phyloP scores from a whole-genome alignment of 2,888 invertebrate genomes.

The Serripes groenlandicus region DNA sequence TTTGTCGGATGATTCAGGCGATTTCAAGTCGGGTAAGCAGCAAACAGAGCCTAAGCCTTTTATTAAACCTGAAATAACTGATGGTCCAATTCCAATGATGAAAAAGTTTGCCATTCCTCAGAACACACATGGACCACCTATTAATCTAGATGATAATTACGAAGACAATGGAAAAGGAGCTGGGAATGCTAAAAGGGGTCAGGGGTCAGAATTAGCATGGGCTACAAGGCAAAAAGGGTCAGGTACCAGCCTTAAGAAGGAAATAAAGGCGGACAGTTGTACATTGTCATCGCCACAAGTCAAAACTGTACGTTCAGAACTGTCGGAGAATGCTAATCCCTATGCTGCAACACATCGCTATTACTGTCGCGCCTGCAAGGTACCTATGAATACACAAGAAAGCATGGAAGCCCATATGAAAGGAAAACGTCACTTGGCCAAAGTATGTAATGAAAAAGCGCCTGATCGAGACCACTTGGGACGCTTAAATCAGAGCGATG shows the following conservation, averaged over 20 bases:
- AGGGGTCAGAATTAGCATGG: constrained; percentile 57
- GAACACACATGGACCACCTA: background rate
- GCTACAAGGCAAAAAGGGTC: constrained; percentile 53
- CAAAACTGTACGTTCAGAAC: background rate
- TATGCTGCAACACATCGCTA: constrained; percentile 49
- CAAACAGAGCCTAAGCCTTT: background rate
- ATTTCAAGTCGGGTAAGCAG: background rate
- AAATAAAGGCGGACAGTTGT: background rate
- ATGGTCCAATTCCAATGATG: constrained; percentile 22
- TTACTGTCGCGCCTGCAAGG: constrained; percentile 72
- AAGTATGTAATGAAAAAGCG: constrained; percentile 67
- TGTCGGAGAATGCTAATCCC: constrained; percentile 32
- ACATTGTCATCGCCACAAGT: background rate
- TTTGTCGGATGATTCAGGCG: background rate
- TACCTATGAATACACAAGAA: constrained; percentile 74
- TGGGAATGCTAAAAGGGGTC: constrained; percentile 24
- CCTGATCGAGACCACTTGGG: constrained; percentile 60
- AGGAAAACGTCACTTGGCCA: constrained; percentile 71
- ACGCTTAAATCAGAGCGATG: constrained; percentile 9
- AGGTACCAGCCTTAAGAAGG: constrained; percentile 8
- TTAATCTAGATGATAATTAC: background rate
- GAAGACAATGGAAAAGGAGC: background rate
- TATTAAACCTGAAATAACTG: constrained; percentile 18
- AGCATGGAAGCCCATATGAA: constrained; percentile 70
- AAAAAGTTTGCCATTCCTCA: constrained; percentile 23